Conservation (phyloP, 1,140 invertebrate species). For the Drosophila sechellia region DNA sequence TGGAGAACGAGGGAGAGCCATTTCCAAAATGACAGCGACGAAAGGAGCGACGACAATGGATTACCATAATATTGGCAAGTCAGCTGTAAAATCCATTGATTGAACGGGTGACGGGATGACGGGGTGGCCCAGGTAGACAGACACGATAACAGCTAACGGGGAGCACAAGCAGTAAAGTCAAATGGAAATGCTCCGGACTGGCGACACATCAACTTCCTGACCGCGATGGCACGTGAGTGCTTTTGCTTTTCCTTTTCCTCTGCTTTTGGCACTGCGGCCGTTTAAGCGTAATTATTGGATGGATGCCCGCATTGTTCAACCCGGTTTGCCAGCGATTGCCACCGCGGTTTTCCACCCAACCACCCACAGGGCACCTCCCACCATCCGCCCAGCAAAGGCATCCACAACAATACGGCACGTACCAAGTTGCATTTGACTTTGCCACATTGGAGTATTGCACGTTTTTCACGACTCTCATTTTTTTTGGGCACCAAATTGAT, state of each 20-base stretch:
- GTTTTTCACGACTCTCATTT: slow-evolving; percentile 20
- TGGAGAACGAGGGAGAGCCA: slow-evolving; percentile 20
- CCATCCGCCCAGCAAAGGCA: slow-evolving; percentile 1
- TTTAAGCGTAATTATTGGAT: slow-evolving; percentile 46
- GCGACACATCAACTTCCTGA: slow-evolving; percentile 46
- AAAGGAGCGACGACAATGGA: slow-evolving; percentile 51
- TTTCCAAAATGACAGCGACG: slow-evolving; percentile 47
- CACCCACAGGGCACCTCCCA: background rate
- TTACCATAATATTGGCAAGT: slow-evolving; percentile 74
- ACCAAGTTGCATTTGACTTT: slow-evolving; percentile 39
- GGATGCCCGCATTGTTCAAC: slow-evolving; percentile 35
- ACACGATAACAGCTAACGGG: background rate
- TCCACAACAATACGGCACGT: slow-evolving; percentile 38
- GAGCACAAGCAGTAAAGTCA: slow-evolving; percentile 14
- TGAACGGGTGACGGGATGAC: slow-evolving; percentile 42
- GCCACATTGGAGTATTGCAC: slow-evolving; percentile 46
- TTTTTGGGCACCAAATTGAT: slow-evolving; percentile 45
- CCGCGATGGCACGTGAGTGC: slow-evolving; percentile 40
- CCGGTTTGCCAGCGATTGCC: slow-evolving; percentile 19
- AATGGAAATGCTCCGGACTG: slow-evolving; percentile 22
- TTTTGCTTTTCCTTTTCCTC: slow-evolving; percentile 13
- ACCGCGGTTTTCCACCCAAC: slow-evolving; percentile 16
- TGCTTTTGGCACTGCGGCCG: slow-evolving; percentile 28
- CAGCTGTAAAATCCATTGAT: slow-evolving; percentile 80
- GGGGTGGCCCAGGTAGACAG: slow-evolving; percentile 9